Evolutionary conservation across 1,140 invertebrate genomes (phyloP).

Genomic region (Drosophila truncata): DNA sequence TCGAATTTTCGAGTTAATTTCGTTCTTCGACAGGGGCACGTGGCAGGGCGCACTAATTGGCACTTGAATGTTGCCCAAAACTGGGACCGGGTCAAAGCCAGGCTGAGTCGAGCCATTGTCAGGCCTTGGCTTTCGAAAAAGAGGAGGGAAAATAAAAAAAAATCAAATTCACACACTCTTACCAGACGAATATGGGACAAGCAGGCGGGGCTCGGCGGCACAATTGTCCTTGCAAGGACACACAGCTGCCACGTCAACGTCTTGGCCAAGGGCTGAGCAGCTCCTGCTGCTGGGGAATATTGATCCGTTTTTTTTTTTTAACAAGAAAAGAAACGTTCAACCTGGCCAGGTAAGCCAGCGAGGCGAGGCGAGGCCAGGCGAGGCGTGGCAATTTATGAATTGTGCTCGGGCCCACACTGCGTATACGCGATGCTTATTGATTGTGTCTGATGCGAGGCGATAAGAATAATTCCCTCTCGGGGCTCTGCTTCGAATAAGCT

Average conservation of each 20-base stretch:
- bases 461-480: conserved; percentile 10
- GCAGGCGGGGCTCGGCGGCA: conserved; percentile 22
- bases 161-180: conserved; percentile 53
- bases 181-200: conserved; percentile 31
- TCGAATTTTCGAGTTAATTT: conserved; percentile 62
- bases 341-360: conserved; percentile 58
- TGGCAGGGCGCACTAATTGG: conserved; percentile 58
- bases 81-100: conserved; percentile 47
- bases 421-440: conserved; percentile 77
- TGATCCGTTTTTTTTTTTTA: conserved; percentile 55
- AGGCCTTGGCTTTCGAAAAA: conserved; percentile 35
- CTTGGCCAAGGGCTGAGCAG: conserved; percentile 57
- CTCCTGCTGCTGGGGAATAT: conserved; percentile 60
- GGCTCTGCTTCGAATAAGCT: background rate
- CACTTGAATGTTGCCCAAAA: conserved; percentile 54
- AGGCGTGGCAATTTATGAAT: conserved; percentile 65
- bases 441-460: conserved; percentile 37
- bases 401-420: conserved; percentile 54
- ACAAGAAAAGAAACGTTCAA: conserved; percentile 42
- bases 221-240: conserved; percentile 82
- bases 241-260: conserved; percentile 72
- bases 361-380: conserved; percentile 39
- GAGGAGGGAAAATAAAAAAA: conserved; percentile 45
- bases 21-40: conserved; percentile 25
- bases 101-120: conserved; percentile 19